Percentiles rank a stretch among this genome's conserved stretches.
These are phyloP conservation scores for Imbricaverruca yamaguchii DNA, from an alignment of 2,888 invertebrate species.

Conservation along the genomic window DNA sequence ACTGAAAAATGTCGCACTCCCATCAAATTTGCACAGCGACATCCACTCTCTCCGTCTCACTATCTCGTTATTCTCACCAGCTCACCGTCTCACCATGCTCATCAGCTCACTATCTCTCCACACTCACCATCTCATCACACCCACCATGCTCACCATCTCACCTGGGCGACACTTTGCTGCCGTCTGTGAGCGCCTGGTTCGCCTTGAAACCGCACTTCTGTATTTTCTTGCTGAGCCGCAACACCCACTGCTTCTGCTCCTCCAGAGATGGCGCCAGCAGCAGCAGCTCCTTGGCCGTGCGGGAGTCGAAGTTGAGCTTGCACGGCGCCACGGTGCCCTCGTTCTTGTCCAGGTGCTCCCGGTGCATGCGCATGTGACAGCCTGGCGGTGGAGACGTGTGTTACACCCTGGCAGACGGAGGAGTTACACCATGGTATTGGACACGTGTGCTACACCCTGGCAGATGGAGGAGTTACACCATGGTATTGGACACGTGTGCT, in stretches of 20 bases:
- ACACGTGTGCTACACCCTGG: too few species aligned
- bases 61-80: too few species aligned
- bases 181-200: slow-evolving; percentile 56
- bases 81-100: too few species aligned
- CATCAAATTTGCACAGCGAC: too few species aligned
- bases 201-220: slow-evolving; percentile 89
- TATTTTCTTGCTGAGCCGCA: slow-evolving; percentile 80
- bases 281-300: slow-evolving; percentile 85
- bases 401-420: too few species aligned
- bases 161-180: slow-evolving; percentile 68
- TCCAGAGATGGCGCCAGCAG: slow-evolving; percentile 75
- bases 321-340: slow-evolving; percentile 86
- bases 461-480: too few species aligned
- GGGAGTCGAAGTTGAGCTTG: slow-evolving; percentile 91
- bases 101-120: too few species aligned
- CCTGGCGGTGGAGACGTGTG: slow-evolving; percentile 48
- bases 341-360: slow-evolving; percentile 83
- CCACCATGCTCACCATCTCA: slow-evolving; percentile 41
- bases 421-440: too few species aligned
- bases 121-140: too few species aligned
- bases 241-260: slow-evolving; percentile 82
- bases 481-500: too few species aligned
- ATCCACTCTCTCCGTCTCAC: too few species aligned
- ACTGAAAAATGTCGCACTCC: too few species aligned
- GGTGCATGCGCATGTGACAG: slow-evolving; percentile 94